Conservation (phyloP, 2,113 vertebrate genomes). For the Ia io region DNA sequence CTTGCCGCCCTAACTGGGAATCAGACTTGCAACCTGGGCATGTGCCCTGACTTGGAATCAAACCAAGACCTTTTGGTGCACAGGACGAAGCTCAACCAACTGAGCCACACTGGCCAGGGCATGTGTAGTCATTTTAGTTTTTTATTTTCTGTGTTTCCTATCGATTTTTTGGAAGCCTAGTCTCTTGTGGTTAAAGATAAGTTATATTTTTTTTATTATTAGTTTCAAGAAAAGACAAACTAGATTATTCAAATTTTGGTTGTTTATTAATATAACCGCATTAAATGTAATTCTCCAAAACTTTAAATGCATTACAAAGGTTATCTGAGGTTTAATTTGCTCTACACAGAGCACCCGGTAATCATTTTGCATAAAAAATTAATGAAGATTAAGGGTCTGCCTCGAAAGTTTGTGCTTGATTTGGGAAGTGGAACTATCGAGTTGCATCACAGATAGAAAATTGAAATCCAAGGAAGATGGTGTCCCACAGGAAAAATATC, state of each 20-base stretch:
- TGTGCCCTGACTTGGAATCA: no score
- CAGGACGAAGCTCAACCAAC: no score
- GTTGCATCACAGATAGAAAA: background rate
- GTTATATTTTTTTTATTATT: background rate
- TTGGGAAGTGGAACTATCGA: background rate
- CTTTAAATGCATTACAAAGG: background rate
- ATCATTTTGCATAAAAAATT: conserved; percentile 1
- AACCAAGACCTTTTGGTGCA: no score
- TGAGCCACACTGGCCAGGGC: no score
- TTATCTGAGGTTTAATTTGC: background rate
- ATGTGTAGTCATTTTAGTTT: background rate
- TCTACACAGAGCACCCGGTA: background rate
- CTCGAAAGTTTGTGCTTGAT: background rate
- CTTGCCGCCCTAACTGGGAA: no score
- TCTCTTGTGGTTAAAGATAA: background rate
- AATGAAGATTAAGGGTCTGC: background rate
- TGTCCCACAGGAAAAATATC: background rate
- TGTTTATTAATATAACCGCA: background rate
- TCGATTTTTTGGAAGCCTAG: background rate
- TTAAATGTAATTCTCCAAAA: background rate
- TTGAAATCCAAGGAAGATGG: background rate
- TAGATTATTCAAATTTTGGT: background rate
- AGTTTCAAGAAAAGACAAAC: conserved; percentile 2
- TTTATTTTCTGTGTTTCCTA: background rate
- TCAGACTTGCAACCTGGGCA: no score